Base-by-base conservation (phyloP, 2,888 invertebrate species). In the Rhagonycha lutea region DNA sequence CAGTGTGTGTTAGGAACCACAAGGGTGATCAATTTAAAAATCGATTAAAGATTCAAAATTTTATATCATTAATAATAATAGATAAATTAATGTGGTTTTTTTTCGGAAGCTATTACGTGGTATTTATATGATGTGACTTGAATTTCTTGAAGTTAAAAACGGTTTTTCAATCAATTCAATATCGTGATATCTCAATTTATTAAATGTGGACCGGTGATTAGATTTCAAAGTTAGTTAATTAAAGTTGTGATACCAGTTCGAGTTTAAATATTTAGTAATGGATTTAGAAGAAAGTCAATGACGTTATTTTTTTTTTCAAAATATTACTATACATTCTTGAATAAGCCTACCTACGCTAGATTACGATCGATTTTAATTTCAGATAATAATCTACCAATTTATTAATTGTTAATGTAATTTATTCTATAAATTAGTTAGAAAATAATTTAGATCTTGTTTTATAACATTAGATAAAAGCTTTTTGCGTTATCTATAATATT, bases 361-460 rank as follows among this genome's bases (percentile, higher is more conserved):
- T 75, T 75, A 67, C 28, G 69, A 75, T 75, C 75, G 32, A 69
- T 69, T 74, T 71, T 75, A 72, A 75, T 75, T 75, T 32, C 11
- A 73, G 76, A 76, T 76, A 73, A 61, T 68, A 73, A 76, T 72
- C 76, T 73, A 68, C 63, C 23, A 68, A 73, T 70, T 67, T 73
- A 76, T 72, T 73, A 69, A 72, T 72, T 62, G 70, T 70, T 63
- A 73, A 11, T 23, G 70, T 73, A 70, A 76, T 76, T 76, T 76
- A 68, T 69, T 47, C 67, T 73, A 70, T 65, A 71, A 70, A 70
- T 74, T 68, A 74, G 63, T 26, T 65, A 65, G 26, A 65, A 65
- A 65, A 65, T 65, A 65, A 24, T 24, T 65, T 65, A 65, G 63
- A 65, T 65, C 63, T 65, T 65, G 63, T 65, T 65, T 63, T 65